Evolutionary conservation across 2,797 vertebrate species (phyloP).

Genomic region (Anas flavirostris): DNA sequence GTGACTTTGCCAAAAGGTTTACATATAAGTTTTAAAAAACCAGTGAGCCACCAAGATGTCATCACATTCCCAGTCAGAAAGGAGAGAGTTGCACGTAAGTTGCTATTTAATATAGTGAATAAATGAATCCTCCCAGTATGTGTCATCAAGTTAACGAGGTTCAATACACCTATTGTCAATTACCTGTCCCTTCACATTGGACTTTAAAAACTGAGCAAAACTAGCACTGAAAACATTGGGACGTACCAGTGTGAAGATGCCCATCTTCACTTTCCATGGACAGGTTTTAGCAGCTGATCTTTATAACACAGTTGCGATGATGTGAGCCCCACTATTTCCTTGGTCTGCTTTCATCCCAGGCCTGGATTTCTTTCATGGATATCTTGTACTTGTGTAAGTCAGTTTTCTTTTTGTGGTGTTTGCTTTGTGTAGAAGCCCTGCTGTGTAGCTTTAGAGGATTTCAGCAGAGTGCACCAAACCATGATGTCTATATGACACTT

Average conservation of each 20-base stretch:
- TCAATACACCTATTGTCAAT: background rate
- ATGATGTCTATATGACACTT: background rate
- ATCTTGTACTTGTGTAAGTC: background rate
- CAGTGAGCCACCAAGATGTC: background rate
- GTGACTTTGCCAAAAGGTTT: constrained; percentile 45
- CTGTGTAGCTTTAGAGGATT: background rate
- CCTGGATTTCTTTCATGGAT: fast-evolving
- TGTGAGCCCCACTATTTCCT: background rate
- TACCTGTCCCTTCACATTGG: background rate
- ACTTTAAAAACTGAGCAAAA: background rate
- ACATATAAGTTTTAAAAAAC: constrained; percentile 37
- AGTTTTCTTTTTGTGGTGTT: background rate
- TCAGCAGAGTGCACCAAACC: background rate
- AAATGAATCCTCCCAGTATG: background rate
- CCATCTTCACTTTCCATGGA: background rate
- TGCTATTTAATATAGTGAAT: background rate
- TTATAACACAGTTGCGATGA: background rate
- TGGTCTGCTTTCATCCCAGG: background rate
- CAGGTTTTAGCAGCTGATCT: background rate
- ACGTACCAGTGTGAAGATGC: background rate
- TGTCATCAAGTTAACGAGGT: background rate
- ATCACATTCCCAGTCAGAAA: background rate
- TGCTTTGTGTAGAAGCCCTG: background rate
- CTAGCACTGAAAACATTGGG: background rate
- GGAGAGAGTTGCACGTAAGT: background rate